Percentiles rank a stretch among this genome's conserved stretches.
Evolutionary conservation across 2,888 invertebrate genomes (phyloP).

Genomic region (Synergus umbraculus): DNA sequence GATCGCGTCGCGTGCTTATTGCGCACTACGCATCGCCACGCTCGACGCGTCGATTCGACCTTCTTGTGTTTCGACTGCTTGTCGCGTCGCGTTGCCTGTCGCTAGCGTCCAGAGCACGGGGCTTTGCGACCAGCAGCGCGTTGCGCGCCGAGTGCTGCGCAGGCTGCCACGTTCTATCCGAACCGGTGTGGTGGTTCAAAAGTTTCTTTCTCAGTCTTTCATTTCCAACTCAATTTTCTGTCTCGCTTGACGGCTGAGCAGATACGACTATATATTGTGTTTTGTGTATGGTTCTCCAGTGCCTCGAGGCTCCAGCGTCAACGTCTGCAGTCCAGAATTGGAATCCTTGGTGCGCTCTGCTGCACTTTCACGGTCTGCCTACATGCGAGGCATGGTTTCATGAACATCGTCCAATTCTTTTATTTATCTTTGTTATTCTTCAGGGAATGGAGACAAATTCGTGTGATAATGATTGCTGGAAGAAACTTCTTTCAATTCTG

Average conservation of each 20-base stretch:
- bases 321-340: slow-evolving; percentile 4
- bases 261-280: neutral
- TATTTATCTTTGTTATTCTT: neutral
- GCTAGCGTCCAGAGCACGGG: slow-evolving; percentile 18
- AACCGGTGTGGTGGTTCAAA: neutral
- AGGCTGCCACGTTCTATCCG: neutral
- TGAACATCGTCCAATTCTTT: neutral
- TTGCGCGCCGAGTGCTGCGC: slow-evolving; percentile 34
- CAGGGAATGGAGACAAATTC: neutral
- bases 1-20: slow-evolving; percentile 32
- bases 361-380: slow-evolving; percentile 35
- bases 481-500: neutral
- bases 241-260: neutral
- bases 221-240: too few species aligned
- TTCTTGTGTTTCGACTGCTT: neutral
- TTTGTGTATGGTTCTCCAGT: too few species aligned
- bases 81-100: slow-evolving; percentile 38
- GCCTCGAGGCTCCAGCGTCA: neutral
- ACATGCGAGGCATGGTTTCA: neutral
- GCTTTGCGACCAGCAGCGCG: slow-evolving; percentile 11
- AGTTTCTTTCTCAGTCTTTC: neutral
- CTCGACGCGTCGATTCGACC: slow-evolving; percentile 21
- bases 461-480: neutral
- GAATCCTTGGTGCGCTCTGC: slow-evolving; percentile 10
- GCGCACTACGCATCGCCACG: slow-evolving; percentile 32